Evolutionary conservation across 2,888 invertebrate genomes (phyloP).

Genomic region (Ariolimax columbianus): DNA sequence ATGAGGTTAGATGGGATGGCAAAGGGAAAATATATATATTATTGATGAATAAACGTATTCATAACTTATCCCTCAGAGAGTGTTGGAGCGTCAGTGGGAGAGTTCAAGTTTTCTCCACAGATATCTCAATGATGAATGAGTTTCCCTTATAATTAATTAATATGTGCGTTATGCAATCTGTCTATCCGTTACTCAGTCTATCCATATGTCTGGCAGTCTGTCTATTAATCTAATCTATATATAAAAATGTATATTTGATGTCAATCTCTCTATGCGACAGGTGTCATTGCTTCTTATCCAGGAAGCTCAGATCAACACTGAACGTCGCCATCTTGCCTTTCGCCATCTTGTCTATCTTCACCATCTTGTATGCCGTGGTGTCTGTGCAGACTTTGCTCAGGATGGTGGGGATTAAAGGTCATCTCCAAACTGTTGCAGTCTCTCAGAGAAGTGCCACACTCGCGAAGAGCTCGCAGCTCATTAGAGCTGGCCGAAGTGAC

Average conservation of each 20-base stretch:
- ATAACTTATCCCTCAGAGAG: too few relatives aligned
- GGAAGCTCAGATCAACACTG: background rate
- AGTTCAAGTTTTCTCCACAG: too few relatives aligned
- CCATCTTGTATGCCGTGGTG: too few relatives aligned
- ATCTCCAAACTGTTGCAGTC: slow-evolving; percentile 1
- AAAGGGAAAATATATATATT: background rate
- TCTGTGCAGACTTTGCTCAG: background rate
- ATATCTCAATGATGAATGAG: background rate
- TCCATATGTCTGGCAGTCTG: background rate
- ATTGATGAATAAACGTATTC: background rate
- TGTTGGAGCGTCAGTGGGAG: too few relatives aligned
- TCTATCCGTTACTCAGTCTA: slow-evolving; percentile 18
- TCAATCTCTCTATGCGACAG: background rate
- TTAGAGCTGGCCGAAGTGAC: background rate
- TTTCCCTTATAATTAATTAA: background rate
- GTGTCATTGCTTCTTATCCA: background rate
- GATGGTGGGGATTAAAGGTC: background rate
- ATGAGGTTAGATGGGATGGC: too few relatives aligned
- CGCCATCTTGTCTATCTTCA: background rate
- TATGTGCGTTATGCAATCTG: background rate
- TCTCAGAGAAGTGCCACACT: background rate
- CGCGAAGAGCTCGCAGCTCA: slow-evolving; percentile 25
- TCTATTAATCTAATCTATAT: background rate
- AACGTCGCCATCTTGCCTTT: background rate
- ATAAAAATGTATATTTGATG: background rate